Evolutionary conservation across 1,140 invertebrate species (phyloP), one percentile per base, ranked within the genome.

Genomic region (Drosophila lacteicornis): DNA sequence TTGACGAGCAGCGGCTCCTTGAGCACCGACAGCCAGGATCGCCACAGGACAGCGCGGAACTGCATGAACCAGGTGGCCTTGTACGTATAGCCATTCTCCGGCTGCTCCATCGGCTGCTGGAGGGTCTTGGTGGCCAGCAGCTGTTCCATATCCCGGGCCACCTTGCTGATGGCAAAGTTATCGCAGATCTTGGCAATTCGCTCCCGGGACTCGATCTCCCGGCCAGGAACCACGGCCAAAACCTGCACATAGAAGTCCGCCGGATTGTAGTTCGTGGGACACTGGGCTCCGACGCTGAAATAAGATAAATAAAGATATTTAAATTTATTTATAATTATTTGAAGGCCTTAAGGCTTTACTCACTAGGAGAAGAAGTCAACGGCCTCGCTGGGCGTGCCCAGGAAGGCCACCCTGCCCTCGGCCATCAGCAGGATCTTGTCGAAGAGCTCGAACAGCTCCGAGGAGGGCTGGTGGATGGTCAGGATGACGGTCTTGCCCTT

Each of bases 391-490:
- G 96, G 94, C 4, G 96, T 96, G 17, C 99, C 98, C 62, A 99
- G 94, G 92, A 97, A 99, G 0, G 97, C 98, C 1, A 98, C 96
- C 73, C 97, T 94, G 1, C 98, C 99, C 92, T 99, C 98, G 0
- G 98, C 97, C 95, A 99, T 96, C 13, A 99, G 94, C 1, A 98
- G 93, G 40, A 99, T 94, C 85, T 96, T 97, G 91, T 99, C 97
- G 92, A 99, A 99, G 93, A 99, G 95, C 15, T 96, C 95, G 90
- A 97, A 99, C 0, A 99, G 93, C 92, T 99, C 98, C 0, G 98
- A 98, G 0, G 97, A 98, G 0, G 99, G 99, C 92, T 99, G 98
- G 93, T 99, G 98, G 69, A 99, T 98, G 3, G 98, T 99, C 83
- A 96, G 96, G 25, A 99, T 94, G 43, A 99, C 96, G 0, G 98